These are phyloP conservation scores for Naja naja DNA, from an alignment of 2,113 vertebrate species.

Conservation along the genomic window DNA sequence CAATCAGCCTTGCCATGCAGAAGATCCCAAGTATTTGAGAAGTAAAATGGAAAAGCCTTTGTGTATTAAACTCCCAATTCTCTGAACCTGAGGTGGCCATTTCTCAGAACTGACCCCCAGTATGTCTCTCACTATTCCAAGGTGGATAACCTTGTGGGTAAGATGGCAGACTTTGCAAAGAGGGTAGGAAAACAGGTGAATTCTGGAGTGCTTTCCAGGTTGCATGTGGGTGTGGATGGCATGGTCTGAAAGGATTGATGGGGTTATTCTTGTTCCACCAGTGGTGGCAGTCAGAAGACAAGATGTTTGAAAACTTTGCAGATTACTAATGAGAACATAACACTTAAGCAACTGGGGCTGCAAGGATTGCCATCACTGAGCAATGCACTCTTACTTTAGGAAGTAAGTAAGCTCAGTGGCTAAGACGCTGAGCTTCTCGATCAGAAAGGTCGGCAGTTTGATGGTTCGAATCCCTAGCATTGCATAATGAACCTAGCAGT, in stretches of 20 bases:
- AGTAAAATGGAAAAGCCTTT: neutral
- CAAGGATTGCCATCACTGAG: neutral
- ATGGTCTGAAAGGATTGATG: neutral
- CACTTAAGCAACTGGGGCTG: neutral
- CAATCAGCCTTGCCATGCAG: neutral
- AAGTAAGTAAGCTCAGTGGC: too few relatives aligned
- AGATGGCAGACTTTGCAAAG: neutral
- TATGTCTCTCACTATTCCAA: neutral
- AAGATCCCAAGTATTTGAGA: neutral
- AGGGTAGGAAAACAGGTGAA: neutral
- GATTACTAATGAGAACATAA: neutral
- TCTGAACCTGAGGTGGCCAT: neutral
- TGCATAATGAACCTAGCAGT: too few relatives aligned
- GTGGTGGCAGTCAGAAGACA: neutral
- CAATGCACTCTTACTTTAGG: neutral
- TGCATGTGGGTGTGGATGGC: neutral
- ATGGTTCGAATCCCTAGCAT: too few relatives aligned
- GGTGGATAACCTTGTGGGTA: neutral
- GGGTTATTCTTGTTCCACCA: neutral
- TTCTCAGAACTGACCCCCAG: neutral
- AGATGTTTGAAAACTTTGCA: neutral
- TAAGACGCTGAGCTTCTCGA: too few relatives aligned
- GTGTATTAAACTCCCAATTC: neutral
- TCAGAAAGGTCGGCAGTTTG: too few relatives aligned
- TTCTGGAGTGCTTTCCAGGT: neutral